Conservation (phyloP, 2,113 vertebrate species). For the Emberiza fucata region DNA sequence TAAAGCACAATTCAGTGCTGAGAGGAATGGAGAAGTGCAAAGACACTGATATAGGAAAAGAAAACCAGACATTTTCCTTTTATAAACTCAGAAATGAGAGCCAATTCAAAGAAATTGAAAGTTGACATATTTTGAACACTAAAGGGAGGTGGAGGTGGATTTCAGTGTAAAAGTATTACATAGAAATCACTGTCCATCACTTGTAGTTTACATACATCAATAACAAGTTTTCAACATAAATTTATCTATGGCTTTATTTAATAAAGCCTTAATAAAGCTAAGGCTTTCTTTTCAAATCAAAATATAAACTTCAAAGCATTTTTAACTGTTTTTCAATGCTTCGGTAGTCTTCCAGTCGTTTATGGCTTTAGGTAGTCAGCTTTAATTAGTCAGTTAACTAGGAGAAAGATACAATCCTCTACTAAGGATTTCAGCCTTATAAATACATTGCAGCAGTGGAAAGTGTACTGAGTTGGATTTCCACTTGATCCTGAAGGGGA, state of each 20-base stretch:
- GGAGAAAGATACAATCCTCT: background rate
- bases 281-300: background rate
- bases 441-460: background rate
- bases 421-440: background rate
- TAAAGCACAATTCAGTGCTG: background rate
- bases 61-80: background rate
- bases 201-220: background rate
- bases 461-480: background rate
- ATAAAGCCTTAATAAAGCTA: background rate
- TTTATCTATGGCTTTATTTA: background rate
- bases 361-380: background rate
- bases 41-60: background rate
- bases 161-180: background rate
- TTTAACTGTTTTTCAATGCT: background rate
- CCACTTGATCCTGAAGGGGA: background rate
- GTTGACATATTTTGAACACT: background rate
- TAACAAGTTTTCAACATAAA: background rate
- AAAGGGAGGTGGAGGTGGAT: background rate
- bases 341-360: background rate
- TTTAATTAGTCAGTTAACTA: background rate
- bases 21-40: background rate
- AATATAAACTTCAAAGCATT: background rate
- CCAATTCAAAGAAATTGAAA: background rate
- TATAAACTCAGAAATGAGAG: background rate
- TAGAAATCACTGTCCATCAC: background rate